These are phyloP conservation scores for Myrmecobius fasciatus DNA, from an alignment of 2,113 vertebrate genomes.

Conservation along the genomic window DNA sequence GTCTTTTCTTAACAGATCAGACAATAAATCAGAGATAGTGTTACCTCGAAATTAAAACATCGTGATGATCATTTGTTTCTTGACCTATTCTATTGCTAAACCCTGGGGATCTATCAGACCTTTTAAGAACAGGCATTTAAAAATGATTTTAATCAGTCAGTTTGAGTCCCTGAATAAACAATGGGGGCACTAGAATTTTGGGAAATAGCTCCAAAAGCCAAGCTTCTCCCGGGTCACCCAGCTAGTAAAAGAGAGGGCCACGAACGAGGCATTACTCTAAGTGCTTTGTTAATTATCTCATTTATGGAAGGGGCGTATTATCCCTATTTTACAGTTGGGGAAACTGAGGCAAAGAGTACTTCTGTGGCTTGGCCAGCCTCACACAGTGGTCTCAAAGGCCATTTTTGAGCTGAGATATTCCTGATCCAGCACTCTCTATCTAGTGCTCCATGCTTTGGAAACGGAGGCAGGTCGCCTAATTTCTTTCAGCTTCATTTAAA, in stretches of 20 bases:
- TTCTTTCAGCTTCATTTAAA: neutral
- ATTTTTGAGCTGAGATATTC: neutral
- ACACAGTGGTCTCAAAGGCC: neutral
- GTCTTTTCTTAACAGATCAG: neutral
- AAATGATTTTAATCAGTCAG: neutral
- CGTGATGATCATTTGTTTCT: neutral
- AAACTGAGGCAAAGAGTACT: neutral
- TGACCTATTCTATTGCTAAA: neutral
- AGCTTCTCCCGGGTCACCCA: neutral
- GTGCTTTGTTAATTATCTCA: neutral
- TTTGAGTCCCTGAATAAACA: neutral
- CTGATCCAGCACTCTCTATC: neutral
- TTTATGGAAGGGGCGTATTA: neutral
- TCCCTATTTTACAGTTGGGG: neutral
- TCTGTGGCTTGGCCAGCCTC: neutral
- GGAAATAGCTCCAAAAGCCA: neutral
- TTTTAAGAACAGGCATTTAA: neutral
- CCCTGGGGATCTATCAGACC: neutral
- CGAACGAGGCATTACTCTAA: neutral
- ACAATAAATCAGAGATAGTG: neutral
- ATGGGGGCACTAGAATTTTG: neutral
- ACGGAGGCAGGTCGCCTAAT: neutral
- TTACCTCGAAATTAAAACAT: neutral
- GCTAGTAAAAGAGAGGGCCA: neutral
- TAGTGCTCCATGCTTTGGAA: neutral